Base-by-base conservation (phyloP, 2,888 invertebrate species). In the Keiferia lycopersicella region DNA sequence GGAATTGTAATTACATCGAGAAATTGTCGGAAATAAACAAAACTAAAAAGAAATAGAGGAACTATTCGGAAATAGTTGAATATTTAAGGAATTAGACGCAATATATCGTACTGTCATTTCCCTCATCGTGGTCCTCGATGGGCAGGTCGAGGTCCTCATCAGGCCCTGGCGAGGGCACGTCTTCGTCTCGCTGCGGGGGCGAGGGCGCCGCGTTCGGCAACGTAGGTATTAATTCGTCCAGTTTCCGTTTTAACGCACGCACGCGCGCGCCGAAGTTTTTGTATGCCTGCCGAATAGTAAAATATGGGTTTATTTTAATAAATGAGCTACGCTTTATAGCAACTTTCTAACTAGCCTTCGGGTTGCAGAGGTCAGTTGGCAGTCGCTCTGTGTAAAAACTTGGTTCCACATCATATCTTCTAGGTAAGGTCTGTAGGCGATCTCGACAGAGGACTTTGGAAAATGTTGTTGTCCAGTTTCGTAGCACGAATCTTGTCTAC, bases 231-330 rank as follows among this genome's bases (percentile, higher is more conserved):
- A 97, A 90, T 74, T 98, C 98, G 72, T 97, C 97, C 20, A 98
- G 86, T 79, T 97, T 97, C 63, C 96, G 95, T 81, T 98, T 96
- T 60, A 98, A 93, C 62, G 94, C 94, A 76, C 97, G 96, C 0
- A 99, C 97, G 66, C 98, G 93, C 14, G 95, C 94, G 0, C 97
- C 98, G 88, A 98, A 99, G 83, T 97, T 98, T 87, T 96, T 97
- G 82, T 98, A 99, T 1, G 99, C 98, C 98, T 98, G 79, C 16
- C 82, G 63, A 7, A 8, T 34, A 8, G 10, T 10, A 10, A 10
- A 34, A 8, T 8, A 7, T 34, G 34, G 34, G 34, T 34, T 34
- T n/a, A 41, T 14, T 2, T 3, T 8, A 39, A n/a, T n/a, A n/a
- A n/a, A n/a, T n/a, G n/a, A n/a, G n/a, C n/a, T n/a, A n/a, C n/a